Evolutionary conservation across 2,888 invertebrate genomes (phyloP), one percentile per base, ranked within the genome.

Genomic region (Cephus rjabovi): DNA sequence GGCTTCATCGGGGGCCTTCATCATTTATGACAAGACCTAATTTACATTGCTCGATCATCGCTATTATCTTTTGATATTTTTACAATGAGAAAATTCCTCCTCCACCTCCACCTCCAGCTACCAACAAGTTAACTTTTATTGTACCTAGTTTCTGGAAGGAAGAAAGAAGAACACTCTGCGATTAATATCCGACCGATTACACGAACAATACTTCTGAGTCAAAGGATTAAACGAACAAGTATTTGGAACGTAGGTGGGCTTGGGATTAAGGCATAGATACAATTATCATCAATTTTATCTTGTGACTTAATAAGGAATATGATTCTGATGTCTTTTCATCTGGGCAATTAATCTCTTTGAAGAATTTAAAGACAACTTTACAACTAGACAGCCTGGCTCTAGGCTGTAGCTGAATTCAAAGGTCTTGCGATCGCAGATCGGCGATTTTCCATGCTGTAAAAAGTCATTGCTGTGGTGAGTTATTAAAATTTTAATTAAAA

Each of bases 1-100:
- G 74, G 80, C 83, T 83, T 82, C 85, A 83, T 76, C 83, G 81
- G 82, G 83, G 79, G 81, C 80, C 82, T 76, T 76, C 76, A 81
- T 56, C 9, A 56, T 56, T 56, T 56, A 56, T 23, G 56, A 56
- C 56, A 56, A 56, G 56, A 56, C 56, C 56, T 56, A 56, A 56
- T 56, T 56, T 56, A 56, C 56, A 56, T 56, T 56, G 56, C 56
- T 56, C 56, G 56, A 56, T 56, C 56, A 56, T 56, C 56, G 56
- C 23, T 15, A 56, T 56, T 56, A 56, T 56, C 56, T 56, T 56
- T 9, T 23, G 23, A 56, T 56, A 56, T 56, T 56, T 23, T 56
- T 56, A 56, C 56, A 56, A 56, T 56, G 56, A 56, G 23, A 56
- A 56, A 56, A 56, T 56, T 23, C 56, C 56, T 56, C 23, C 56